Evolutionary conservation across 1,140 invertebrate species (phyloP), one percentile per base, ranked within the genome.

Genomic region (Vollenhovia emeryi): DNA sequence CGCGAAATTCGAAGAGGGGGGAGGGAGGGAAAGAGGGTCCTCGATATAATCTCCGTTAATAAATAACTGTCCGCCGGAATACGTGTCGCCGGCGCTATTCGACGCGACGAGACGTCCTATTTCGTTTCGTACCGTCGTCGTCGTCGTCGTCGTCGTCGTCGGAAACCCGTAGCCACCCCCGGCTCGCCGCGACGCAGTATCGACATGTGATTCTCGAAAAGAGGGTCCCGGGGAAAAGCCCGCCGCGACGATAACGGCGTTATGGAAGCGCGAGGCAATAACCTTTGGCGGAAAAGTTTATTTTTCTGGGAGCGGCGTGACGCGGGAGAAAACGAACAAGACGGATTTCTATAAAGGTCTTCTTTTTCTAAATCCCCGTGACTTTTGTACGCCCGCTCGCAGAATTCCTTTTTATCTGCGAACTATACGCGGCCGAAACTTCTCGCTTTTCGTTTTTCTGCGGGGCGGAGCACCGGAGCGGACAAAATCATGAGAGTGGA

Each of bases 201-300:
- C 76, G 76, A 79, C 76, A 52, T 52, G 62, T 68, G 76, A 79
- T 68, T 79, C 48, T 79, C 45, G 62, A 79, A 57, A 68, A 68
- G 62, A 60, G 36, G 24, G 36, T 27, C 36, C 18, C 78, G 36
- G 24, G 18, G 36, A 50, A 82, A 45, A 82, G 66, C 36, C 40
- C 50, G 33, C 21, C 36, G 78, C 36, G 36, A 73, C 78, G 78
- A 82, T 82, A 82, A 82, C 78, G 36, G 78, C 66, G 66, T 73
- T 82, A 73, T 82, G 78, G 66, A 80, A 71, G 48, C 78, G 64
- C 48, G 50, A 82, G 78, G 78, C 78, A 82, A 82, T 82, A 82
- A 82, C 66, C 78, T 82, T 73, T 82, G 78, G 78, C 78, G 78
- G 78, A 82, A n/a, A 82, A 82, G 78, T 82, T 82, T 82, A 82